Evolutionary conservation across 1,140 invertebrate genomes (phyloP).

Genomic region (Aradophagus sp.): DNA sequence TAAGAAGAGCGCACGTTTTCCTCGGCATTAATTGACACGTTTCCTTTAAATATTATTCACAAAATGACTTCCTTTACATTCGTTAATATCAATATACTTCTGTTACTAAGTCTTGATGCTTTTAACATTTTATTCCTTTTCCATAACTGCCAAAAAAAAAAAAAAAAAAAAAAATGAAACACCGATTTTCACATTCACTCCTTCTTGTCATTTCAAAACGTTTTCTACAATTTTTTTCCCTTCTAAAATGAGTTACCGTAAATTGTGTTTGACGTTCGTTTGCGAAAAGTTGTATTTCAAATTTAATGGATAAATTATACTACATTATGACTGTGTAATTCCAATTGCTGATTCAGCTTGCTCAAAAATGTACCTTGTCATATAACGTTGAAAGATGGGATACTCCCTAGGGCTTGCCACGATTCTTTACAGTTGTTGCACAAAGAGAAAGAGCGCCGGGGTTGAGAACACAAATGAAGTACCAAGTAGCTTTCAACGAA

Average conservation of each 20-base stretch:
- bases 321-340: constrained; percentile 32
- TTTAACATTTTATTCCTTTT: too few species aligned
- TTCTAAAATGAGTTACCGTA: too few species aligned
- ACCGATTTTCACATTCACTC: too few species aligned
- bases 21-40: not conserved
- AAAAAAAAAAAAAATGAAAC: too few species aligned
- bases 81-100: too few species aligned
- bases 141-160: too few species aligned
- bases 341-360: constrained; percentile 42
- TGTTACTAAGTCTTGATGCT: too few species aligned
- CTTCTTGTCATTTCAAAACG: too few species aligned
- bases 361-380: constrained; percentile 44
- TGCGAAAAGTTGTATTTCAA: constrained; percentile 16
- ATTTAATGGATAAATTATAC: constrained; percentile 34
- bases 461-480: constrained; percentile 48
- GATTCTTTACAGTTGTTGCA: constrained; percentile 51
- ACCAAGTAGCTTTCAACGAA: constrained; percentile 47
- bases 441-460: constrained; percentile 44
- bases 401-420: constrained; percentile 39
- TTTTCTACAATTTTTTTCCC: not conserved
- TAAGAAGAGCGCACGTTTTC: constrained; percentile 15
- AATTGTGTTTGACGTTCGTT: constrained; percentile 14
- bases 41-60: not conserved
- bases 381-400: constrained; percentile 40
- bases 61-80: too few species aligned